Evolutionary conservation across 2,113 vertebrate genomes (phyloP).

Genomic region (Dipodomys merriami): DNA sequence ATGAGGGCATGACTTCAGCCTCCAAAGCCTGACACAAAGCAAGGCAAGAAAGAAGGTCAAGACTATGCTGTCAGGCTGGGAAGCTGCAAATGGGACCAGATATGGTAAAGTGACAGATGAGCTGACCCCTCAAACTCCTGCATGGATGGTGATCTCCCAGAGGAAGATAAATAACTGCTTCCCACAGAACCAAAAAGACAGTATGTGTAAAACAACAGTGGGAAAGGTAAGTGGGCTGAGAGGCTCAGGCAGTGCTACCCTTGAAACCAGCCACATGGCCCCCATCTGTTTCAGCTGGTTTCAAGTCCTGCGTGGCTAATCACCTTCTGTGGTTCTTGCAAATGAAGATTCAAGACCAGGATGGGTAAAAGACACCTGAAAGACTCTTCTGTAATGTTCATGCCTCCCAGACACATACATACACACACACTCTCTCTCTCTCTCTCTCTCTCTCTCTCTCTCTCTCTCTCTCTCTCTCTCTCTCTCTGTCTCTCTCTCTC

Average conservation of each 20-base stretch:
- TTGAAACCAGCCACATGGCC: not conserved
- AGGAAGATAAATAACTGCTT: not conserved
- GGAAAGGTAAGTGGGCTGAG: not conserved
- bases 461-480: too few relatives aligned
- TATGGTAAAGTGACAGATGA: not conserved
- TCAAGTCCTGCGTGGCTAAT: not conserved
- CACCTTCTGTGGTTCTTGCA: not conserved
- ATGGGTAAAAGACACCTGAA: not conserved
- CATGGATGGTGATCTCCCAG: not conserved
- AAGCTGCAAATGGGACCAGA: not conserved
- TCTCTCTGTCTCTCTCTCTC: not conserved
- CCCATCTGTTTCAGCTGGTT: not conserved
- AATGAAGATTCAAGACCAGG: not conserved
- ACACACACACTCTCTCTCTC: not conserved
- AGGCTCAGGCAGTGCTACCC: not conserved
- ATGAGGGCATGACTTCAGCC: not conserved
- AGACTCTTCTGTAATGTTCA: not conserved
- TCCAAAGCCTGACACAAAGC: constrained; percentile 9
- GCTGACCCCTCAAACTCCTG: not conserved
- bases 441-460: too few relatives aligned
- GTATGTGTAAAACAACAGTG: not conserved
- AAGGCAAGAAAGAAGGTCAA: not conserved
- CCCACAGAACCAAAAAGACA: not conserved
- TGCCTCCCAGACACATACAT: not conserved
- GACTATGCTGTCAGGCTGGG: not conserved